phyloP scores from a whole-genome alignment of 2,113 vertebrate genomes.

The Craseonycteris thonglongyai region DNA sequence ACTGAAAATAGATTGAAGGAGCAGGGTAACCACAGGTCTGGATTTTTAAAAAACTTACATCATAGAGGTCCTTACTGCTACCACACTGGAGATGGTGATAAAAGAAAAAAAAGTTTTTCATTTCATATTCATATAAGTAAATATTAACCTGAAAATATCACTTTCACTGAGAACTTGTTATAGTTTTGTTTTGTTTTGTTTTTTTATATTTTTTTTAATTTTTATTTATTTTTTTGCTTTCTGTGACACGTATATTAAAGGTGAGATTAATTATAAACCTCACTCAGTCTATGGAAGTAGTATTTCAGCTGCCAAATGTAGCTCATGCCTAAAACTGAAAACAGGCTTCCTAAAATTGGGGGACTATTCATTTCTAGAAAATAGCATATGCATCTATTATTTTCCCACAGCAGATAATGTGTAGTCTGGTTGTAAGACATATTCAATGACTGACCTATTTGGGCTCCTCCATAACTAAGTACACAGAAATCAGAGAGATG shows the following conservation, averaged over 20 bases:
- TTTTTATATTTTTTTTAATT: background rate
- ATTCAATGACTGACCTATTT: background rate
- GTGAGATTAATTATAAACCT: background rate
- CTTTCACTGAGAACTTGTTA: background rate
- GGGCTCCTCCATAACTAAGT: background rate
- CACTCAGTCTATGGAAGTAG: background rate
- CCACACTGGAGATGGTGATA: background rate
- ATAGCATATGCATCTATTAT: fast-evolving
- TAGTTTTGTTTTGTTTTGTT: background rate
- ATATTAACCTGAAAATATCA: background rate
- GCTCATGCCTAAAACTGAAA: fast-evolving
- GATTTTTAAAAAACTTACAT: background rate
- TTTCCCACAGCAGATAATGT: background rate
- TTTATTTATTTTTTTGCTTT: background rate
- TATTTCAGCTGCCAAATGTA: background rate
- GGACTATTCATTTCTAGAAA: background rate
- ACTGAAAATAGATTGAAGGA: background rate
- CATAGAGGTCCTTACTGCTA: background rate
- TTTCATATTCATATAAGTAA: background rate
- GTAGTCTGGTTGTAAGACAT: background rate
- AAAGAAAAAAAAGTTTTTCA: background rate
- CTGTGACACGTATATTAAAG: background rate
- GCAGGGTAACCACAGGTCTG: background rate
- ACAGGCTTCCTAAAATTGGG: background rate
- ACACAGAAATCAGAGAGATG: background rate